Base-by-base conservation (phyloP, 2,888 invertebrate species). In the Leptopilina drosophilae region DNA sequence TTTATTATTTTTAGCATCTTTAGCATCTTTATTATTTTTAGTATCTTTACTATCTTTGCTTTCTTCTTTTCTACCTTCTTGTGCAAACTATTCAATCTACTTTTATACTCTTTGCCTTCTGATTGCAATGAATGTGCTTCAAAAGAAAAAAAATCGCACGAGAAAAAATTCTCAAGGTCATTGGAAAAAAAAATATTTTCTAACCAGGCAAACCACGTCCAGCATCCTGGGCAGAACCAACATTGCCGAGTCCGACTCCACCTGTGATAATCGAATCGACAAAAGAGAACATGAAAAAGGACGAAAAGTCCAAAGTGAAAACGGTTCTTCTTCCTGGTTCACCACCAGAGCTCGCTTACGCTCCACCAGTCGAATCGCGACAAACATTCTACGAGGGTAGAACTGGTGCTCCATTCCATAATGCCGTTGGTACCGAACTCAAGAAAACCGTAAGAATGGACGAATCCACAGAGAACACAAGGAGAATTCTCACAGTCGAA, bases 371-470 rank as follows among this genome's bases (percentile, higher is more conserved):
- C 49, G 91, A 85, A 33, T 82, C 82, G 1, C 82, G 93, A 92
- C 69, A 93, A 92, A 91, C 94, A 91, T 91, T 94, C 93, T 91
- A 93, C 93, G 89, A 91, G 81, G 94, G 94, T 0, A 93, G 93
- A 14, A 93, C 94, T 0, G 93, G 94, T 12, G 90, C 93, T 14
- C 94, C 94, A 0, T 92, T 93, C 87, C 94, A 94, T 77, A 94
- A 94, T 84, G 94, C 95, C 0, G 92, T 95, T 76, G 95, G 95
- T 73, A 94, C 94, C 0, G 95, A 95, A 90, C 94, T 94, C 3
- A 95, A 94, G 78, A 95, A 95, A 85, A 93, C 94, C n/a, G 94
- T 95, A 90, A 94, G 95, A 85, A 95, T 95, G 93, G 94, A 95
- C 83, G 95, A 95, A 87, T 94, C 95, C 0, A 95, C 95, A 7